These are phyloP conservation scores for Phrynosoma blainvillii DNA, from an alignment of 2,113 vertebrate genomes.

Conservation along the genomic window DNA sequence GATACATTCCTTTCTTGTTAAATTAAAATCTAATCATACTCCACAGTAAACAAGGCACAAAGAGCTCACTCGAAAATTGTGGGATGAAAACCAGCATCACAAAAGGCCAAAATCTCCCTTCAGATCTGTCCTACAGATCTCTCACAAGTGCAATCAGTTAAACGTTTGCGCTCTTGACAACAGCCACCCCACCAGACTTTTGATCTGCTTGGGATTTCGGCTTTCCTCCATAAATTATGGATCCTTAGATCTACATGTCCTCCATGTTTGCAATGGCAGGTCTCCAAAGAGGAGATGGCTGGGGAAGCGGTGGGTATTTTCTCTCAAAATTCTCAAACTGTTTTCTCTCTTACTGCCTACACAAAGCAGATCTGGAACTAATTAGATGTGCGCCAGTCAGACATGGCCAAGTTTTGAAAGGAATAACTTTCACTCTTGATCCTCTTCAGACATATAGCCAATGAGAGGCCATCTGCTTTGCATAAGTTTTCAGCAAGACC, in stretches of 20 bases:
- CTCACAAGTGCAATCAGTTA: constrained; percentile 72
- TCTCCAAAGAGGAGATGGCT: constrained; percentile 46
- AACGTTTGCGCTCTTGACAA: constrained; percentile 64
- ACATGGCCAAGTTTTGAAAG: constrained; percentile 31
- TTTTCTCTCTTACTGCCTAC: constrained; percentile 45
- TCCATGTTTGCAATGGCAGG: constrained; percentile 64
- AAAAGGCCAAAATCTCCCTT: constrained; percentile 46
- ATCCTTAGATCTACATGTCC: constrained; percentile 67
- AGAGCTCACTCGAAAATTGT: constrained; percentile 45
- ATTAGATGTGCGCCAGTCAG: constrained; percentile 43
- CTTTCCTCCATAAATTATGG: constrained; percentile 67
- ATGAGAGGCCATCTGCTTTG: constrained; percentile 30
- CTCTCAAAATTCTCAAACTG: constrained; percentile 53
- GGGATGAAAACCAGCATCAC: constrained; percentile 57
- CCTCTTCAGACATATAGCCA: constrained; percentile 41
- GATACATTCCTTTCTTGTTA: constrained; percentile 61
- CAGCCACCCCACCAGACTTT: constrained; percentile 59
- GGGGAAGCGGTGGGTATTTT: constrained; percentile 61
- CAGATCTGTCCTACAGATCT: constrained; percentile 48
- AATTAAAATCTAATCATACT: constrained; percentile 72
- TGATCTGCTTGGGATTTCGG: constrained; percentile 66
- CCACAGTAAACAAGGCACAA: constrained; percentile 67
- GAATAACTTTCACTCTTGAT: constrained; percentile 62
- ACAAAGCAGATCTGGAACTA: constrained; percentile 59
- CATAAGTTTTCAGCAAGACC: constrained; percentile 52